These are phyloP conservation scores for Tapirus indicus DNA, from an alignment of 2,797 vertebrate genomes.

Conservation along the genomic window DNA sequence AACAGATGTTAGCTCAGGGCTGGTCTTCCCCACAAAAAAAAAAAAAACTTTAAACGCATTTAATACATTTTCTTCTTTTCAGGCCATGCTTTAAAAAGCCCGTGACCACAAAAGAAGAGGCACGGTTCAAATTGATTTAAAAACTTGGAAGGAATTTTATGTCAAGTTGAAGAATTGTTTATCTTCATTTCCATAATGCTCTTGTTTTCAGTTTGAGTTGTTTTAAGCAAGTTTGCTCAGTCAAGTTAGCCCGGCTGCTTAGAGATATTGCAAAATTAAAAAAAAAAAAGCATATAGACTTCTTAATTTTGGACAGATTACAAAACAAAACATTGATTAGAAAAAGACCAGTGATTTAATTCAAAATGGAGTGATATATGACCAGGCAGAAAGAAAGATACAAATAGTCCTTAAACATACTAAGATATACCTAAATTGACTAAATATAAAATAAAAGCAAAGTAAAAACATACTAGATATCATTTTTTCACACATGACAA, in stretches of 20 bases:
- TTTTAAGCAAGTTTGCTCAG: slow-evolving; percentile 68
- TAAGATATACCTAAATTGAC: not conserved
- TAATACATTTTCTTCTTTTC: slow-evolving; percentile 20
- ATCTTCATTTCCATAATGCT: slow-evolving; percentile 56
- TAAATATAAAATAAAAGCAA: slow-evolving; percentile 23
- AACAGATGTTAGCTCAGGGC: too few species aligned
- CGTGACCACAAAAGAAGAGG: slow-evolving; percentile 16
- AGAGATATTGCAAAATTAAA: not conserved
- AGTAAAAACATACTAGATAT: not conserved
- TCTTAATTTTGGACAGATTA: slow-evolving; percentile 43
- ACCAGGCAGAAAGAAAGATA: not conserved
- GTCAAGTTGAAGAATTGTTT: slow-evolving; percentile 70
- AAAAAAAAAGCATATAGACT: not conserved
- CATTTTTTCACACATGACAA: not conserved
- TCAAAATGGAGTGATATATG: not conserved
- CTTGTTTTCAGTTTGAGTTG: slow-evolving; percentile 65
- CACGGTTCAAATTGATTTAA: slow-evolving; percentile 54
- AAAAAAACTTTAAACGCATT: not conserved
- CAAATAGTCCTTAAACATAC: not conserved
- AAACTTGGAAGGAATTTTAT: slow-evolving; percentile 66
- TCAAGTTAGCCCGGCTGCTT: slow-evolving; percentile 10
- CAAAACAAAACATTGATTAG: slow-evolving; percentile 23
- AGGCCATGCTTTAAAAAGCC: not conserved
- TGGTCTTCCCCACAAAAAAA: too few species aligned
- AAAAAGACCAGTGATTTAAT: not conserved